Percentiles rank a stretch among this genome's conserved stretches.
Conservation (phyloP, 2,113 vertebrate genomes). For the Panurus biarmicus region DNA sequence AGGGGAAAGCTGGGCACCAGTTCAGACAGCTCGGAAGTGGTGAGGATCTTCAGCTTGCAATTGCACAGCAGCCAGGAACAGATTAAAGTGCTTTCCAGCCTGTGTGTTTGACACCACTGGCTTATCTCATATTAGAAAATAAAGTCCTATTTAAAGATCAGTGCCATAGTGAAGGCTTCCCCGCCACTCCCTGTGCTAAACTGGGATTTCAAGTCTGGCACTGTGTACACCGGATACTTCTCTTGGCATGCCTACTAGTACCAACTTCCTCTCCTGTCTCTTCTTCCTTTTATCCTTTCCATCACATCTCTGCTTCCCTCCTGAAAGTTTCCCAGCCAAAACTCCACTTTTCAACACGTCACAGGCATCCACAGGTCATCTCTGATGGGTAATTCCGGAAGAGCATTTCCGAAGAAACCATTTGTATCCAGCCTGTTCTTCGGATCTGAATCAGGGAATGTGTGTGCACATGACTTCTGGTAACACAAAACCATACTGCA, state of each 20-base stretch:
- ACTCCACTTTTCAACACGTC: background rate
- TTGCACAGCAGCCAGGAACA: background rate
- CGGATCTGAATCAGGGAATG: background rate
- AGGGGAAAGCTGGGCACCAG: background rate
- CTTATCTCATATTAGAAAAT: conserved; percentile 41
- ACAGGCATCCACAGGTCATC: background rate
- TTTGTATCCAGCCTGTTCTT: background rate
- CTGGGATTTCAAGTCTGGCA: conserved; percentile 39
- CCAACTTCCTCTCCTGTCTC: conserved; percentile 38
- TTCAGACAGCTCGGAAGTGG: conserved; percentile 49
- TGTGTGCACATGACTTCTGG: background rate
- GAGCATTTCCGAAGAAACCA: background rate
- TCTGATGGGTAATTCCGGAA: background rate
- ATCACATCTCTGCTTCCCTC: background rate
- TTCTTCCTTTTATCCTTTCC: background rate
- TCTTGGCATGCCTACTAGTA: conserved; percentile 11
- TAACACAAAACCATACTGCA: conserved; percentile 13
- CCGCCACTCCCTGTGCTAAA: conserved; percentile 45
- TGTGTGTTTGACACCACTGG: background rate
- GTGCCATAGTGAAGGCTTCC: conserved; percentile 44
- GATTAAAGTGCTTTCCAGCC: background rate
- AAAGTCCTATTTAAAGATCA: conserved; percentile 60
- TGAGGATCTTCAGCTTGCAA: background rate
- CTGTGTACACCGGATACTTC: conserved; percentile 38
- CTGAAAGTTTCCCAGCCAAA: background rate